These are phyloP conservation scores for Upupa epops DNA, from an alignment of 2,113 vertebrate genomes.

Conservation along the genomic window DNA sequence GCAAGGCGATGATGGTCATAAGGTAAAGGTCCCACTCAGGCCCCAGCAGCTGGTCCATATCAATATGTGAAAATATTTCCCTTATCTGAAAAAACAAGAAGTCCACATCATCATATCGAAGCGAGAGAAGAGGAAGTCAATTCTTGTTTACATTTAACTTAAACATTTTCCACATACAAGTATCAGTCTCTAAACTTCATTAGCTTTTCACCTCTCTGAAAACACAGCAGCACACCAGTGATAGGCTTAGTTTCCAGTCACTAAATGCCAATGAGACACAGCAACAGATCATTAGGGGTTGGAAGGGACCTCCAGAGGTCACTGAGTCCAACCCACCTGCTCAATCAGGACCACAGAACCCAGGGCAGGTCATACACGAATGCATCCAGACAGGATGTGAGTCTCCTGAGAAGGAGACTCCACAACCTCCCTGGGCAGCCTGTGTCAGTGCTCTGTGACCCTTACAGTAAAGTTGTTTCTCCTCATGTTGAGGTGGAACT, in stretches of 20 bases:
- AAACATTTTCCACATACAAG: background rate
- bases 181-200: background rate
- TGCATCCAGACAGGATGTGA: no score
- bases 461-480: no score
- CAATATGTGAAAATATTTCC: constrained; percentile 85
- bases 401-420: no score
- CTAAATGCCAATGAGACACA: background rate
- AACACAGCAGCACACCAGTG: background rate
- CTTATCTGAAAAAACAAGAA: constrained; percentile 78
- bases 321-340: no score
- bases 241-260: background rate
- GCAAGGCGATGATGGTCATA: constrained; percentile 95
- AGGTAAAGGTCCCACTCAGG: constrained; percentile 99
- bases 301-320: no score
- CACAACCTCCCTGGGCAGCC: no score
- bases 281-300: no score
- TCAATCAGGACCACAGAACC: no score
- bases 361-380: no score
- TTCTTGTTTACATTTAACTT: background rate
- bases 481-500: no score
- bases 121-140: background rate
- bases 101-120: background rate
- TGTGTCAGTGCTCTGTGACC: no score
- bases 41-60: constrained; percentile 95
- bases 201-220: background rate